Evolutionary conservation across 2,888 invertebrate genomes (phyloP), one percentile per base, ranked within the genome.

Genomic region (Sthenelais limicola): DNA sequence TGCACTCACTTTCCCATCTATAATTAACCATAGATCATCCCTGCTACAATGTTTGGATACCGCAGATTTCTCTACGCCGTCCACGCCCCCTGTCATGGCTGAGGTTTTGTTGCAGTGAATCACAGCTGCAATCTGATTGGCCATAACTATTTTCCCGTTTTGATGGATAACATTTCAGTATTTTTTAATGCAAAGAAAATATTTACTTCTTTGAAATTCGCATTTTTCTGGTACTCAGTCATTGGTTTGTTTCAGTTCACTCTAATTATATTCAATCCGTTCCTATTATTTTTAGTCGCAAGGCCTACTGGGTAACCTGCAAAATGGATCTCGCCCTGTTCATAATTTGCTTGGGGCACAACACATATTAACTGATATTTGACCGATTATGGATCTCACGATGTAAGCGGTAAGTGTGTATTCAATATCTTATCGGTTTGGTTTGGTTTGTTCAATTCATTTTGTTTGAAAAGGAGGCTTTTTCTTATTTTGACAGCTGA

Each of bases 391-490:
- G 9, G n/a, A 35, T n/a, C 15, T 38, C 62, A 62, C 3, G 12
- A 62, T 62, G 62, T 62, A 35, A 62, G 43, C 62, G 62, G 62
- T 62, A 62, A 62, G 62, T 12, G 24, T 3, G 12, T n/a, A n/a
- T n/a, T n/a, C n/a, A n/a, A n/a, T n/a, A n/a, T n/a, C n/a, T n/a
- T n/a, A n/a, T n/a, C n/a, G n/a, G n/a, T n/a, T n/a, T n/a, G n/a
- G n/a, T n/a, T n/a, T n/a, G n/a, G n/a, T n/a, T n/a, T n/a, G n/a
- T n/a, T n/a, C n/a, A n/a, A n/a, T n/a, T n/a, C n/a, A n/a, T n/a
- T n/a, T n/a, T n/a, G n/a, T n/a, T n/a, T n/a, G n/a, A n/a, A n/a
- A n/a, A n/a, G n/a, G n/a, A n/a, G n/a, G n/a, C n/a, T n/a, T n/a
- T n/a, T n/a, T n/a, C n/a, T n/a, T n/a, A n/a, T n/a, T n/a, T n/a